Evolutionary conservation across 2,113 vertebrate genomes (phyloP), one percentile per base, ranked within the genome.

Genomic region (Nothoprocta pentlandii): DNA sequence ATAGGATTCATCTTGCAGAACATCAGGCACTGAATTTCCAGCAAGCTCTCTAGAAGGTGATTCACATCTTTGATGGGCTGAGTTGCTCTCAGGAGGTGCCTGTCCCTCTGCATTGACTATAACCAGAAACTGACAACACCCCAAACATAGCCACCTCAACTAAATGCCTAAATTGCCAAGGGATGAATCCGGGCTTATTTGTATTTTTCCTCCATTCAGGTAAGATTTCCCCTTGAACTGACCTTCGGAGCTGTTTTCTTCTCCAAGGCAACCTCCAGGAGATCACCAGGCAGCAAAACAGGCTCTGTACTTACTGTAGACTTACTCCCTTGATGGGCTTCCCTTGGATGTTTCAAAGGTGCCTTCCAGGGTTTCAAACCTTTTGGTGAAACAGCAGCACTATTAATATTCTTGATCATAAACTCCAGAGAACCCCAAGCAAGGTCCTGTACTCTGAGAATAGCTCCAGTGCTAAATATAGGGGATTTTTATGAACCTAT

Each of bases 141-240:
- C 83, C 86, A 64, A 79, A 88, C 64, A 54, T 75, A 90, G 73
- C 47, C 56, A 88, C 16, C 73, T 93, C 3, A 1, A 41, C 80
- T 91, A 42, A 0, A 0, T 81, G 51, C 64, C 69, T 95, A 46
- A 39, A 95, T 88, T 34, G 75, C 1, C 0, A 32, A 19, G 64
- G 56, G n/a, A 90, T 19, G 53, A 93, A 94, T 81, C 64, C 36
- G 25, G 71, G 32, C 12, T 96, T 76, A 80, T 67, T 71, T 46
- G n/a, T 44, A 51, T 67, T 82, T 93, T 94, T 69, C 51, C 51
- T 94, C 51, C 64, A 82, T 94, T 47, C 82, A 87, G 89, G 94
- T 96, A 85, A 88, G 90, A 92, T 78, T 88, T 90, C 92, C 80
- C 90, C 94, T 96, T 95, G 76, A 36, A 32, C 6, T 95, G 94